Evolutionary conservation across 1,140 invertebrate species (phyloP), one percentile per base, ranked within the genome.

Genomic region (Bombus impatiens): DNA sequence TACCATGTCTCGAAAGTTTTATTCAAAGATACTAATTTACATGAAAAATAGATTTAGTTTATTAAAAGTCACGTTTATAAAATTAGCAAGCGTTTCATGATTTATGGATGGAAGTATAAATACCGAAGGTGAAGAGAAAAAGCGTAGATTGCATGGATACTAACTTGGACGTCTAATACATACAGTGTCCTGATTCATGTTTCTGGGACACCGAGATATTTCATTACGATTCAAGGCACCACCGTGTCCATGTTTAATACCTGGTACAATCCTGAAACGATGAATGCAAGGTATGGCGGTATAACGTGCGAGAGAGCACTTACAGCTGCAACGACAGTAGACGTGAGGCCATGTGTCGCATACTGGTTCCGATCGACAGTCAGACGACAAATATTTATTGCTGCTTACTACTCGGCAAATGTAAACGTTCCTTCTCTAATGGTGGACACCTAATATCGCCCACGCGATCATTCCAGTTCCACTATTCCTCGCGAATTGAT

Each of bases 241-340:
- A 15, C 1, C 5, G 18, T 32, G n/a, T 44, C n/a, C n/a, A 68
- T 65, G 62, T 42, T 65, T 65, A n/a, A 22, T 42, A 78, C 76
- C 15, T 32, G 57, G 67, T 35, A 53, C 40, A 86, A 87, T 83
- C 32, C 59, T 74, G 44, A 25, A 28, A 57, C 74, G n/a, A 87
- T 78, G 68, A 75, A 86, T 88, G 86, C 70, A 86, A 82, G 62
- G 53, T 79, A 89, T 89, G 85, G 89, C 70, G 72, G 70, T 84
- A 83, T 93, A 92, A 91, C 92, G 90, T 92, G 93, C 88, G 82
- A 81, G 71, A 62, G 59, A 79, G 90, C 82, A 93, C 84, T 93
- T 93, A 53, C 47, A 90, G 87, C 86, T 84, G 70, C 67, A 74
- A 78, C 86, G 88, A 86, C 83, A 62, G 79, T 84, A 78, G 44